phyloP scores from a whole-genome alignment of 2,113 vertebrate species.

The Alligator sinensis region DNA sequence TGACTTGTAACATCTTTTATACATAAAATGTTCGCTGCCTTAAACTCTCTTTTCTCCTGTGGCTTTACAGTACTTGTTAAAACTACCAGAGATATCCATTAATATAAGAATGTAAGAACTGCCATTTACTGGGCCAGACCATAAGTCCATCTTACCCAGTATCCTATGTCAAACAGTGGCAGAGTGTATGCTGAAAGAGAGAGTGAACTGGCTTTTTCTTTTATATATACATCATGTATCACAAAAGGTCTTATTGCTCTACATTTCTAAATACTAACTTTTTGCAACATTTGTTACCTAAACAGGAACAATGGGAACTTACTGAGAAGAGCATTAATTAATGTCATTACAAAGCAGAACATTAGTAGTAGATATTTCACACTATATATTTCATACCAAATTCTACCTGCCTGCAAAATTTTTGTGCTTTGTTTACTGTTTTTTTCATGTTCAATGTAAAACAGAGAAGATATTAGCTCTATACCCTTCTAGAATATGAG shows the following conservation, averaged over 20 bases:
- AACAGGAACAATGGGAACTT: fast-evolving
- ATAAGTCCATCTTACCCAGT: too few species aligned
- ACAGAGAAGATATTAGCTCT: slow-evolving; percentile 1
- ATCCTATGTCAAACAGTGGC: too few species aligned
- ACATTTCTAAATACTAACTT: background rate
- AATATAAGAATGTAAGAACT: too few species aligned
- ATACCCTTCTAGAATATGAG: background rate
- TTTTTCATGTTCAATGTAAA: background rate
- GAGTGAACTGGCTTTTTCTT: background rate
- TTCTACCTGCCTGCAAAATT: background rate
- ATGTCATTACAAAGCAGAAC: background rate
- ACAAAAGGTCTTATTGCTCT: background rate
- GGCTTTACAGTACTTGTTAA: fast-evolving
- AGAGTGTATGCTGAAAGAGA: too few species aligned
- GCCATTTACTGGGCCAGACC: too few species aligned
- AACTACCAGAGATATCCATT: background rate
- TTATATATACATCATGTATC: background rate
- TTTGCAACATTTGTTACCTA: background rate
- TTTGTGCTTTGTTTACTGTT: background rate
- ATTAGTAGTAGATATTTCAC: background rate
- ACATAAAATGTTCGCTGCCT: background rate
- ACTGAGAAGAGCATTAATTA: background rate
- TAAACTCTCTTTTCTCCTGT: background rate
- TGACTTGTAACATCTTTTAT: background rate
- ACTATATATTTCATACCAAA: background rate